Evolutionary conservation across 1,140 invertebrate genomes (phyloP).

Genomic region (Bombus polaris): DNA sequence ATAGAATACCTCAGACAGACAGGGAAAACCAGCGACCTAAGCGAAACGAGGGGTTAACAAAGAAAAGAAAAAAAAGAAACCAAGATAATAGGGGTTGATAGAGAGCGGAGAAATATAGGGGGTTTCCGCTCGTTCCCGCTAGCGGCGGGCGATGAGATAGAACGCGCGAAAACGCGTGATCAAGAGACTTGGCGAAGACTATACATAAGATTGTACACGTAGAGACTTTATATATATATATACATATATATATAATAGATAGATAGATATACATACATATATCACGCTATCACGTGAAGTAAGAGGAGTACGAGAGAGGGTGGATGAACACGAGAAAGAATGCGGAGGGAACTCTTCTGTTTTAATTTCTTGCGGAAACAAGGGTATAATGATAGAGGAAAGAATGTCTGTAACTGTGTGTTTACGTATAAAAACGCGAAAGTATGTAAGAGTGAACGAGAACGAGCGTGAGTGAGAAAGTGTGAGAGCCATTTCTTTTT

Average conservation of each 20-base stretch:
- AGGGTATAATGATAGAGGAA: constrained; percentile 60
- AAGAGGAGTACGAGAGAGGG: constrained; percentile 33
- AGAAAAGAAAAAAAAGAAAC: too few species aligned
- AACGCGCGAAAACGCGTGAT: constrained; percentile 3
- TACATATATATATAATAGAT: constrained; percentile 13
- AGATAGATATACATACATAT: constrained; percentile 23
- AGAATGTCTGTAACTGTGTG: neutral
- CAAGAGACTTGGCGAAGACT: constrained; percentile 27
- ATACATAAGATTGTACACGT: constrained; percentile 46
- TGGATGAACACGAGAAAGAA: constrained; percentile 33
- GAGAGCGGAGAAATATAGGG: neutral
- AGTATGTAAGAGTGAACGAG: neutral
- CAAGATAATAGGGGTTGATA: neutral
- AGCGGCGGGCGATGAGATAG: neutral
- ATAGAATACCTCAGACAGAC: constrained; percentile 44
- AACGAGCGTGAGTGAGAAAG: neutral
- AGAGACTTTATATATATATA: constrained; percentile 37
- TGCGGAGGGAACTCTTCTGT: constrained; percentile 30
- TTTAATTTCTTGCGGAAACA: constrained; percentile 70
- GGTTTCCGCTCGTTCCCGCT: neutral
- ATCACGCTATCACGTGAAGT: constrained; percentile 31
- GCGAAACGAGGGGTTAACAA: constrained; percentile 34
- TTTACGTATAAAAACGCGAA: neutral
- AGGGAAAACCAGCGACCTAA: constrained; percentile 11
- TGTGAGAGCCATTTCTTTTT: constrained; percentile 4